Conservation (phyloP, 2,113 vertebrate species). For the Cyprinodon brontotheroides region DNA sequence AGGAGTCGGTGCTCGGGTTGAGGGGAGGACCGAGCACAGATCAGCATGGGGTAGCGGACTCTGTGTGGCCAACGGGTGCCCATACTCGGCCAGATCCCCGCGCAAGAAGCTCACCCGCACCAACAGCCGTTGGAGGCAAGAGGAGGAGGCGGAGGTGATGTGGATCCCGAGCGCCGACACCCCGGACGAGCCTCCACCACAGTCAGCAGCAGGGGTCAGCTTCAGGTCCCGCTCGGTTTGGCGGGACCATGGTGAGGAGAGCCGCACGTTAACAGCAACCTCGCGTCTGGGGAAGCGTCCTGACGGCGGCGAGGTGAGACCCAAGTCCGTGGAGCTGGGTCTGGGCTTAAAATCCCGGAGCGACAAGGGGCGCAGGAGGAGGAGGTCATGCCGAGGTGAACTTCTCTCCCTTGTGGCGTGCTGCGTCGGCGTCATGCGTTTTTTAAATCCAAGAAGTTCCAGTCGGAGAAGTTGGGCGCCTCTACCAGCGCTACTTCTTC, state of each 20-base stretch:
- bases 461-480: slow-evolving; percentile 94
- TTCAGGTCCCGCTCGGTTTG: slow-evolving; percentile 95
- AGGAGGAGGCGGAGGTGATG: slow-evolving; percentile 68
- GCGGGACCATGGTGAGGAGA: slow-evolving; percentile 90
- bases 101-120: slow-evolving; percentile 85
- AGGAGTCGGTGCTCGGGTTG: slow-evolving; percentile 81
- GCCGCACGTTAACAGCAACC: slow-evolving; percentile 66
- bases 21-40: slow-evolving; percentile 88
- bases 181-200: slow-evolving; percentile 77
- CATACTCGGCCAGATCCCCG: slow-evolving; percentile 82
- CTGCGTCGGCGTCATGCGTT: slow-evolving; percentile 86
- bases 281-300: slow-evolving; percentile 64
- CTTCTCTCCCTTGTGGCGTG: slow-evolving; percentile 87
- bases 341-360: slow-evolving; percentile 79
- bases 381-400: slow-evolving; percentile 78
- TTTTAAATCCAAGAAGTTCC: slow-evolving; percentile 99
- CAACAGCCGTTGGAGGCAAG: slow-evolving; percentile 87
- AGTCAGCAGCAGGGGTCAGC: slow-evolving; percentile 90
- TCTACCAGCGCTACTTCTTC: slow-evolving; percentile 99
- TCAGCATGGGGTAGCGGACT: slow-evolving; percentile 93
- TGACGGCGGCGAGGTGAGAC: slow-evolving; percentile 84
- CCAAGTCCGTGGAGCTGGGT: slow-evolving; percentile 92
- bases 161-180: slow-evolving; percentile 82
- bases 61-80: slow-evolving; percentile 92
- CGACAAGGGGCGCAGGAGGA: slow-evolving; percentile 41